Base-by-base conservation (phyloP, 2,113 vertebrate species). In the Tricholaema leucomelas region DNA sequence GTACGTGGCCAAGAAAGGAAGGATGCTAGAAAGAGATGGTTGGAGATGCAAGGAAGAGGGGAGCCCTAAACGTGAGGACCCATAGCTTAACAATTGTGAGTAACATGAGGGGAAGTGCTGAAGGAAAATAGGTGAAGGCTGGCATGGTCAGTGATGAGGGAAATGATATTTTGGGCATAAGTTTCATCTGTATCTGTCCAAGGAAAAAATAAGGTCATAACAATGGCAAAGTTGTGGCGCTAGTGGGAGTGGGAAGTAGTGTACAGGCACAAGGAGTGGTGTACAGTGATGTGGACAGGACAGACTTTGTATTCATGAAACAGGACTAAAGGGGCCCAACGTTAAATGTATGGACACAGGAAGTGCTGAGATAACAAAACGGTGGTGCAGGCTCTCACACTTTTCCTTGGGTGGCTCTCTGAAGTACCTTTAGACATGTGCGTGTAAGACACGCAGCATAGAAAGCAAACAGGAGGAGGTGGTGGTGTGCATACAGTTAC, bases 261-360 rank as follows among this genome's bases (percentile, higher is more conserved):
- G 38, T 31, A 59, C 33, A 91, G 59, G 44, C 27, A 65, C 7
- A n/a, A 65, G 24, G n/a, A 60, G 74, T 5, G 20, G 13, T 25
- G 2, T 2, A 8, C 27, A 28, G 15, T 59, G 48, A 35, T 8
- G 20, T 23, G 3, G 30, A 15, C 13, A 52, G 48, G 19, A 24
- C 2, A 1, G 31, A 55, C 17, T 12, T 60, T 0, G 0, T 65
- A 21, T 64, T 38, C 67, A 65, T 64, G 60, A 25, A 77, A 48
- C 14, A 40, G 24, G 10, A 9, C 40, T 83, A 40, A 78, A 71
- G 56, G 12, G 3, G 10, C 2, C 14, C 33, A 25, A 6, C 28
- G 33, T 50, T 52, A 66, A 25, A 14, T 1, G 0, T 28, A 36
- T 27, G 56, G 28, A 52, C 36, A 24, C 8, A 44, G n/a, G 36